Percentiles rank a stretch among this genome's conserved stretches.
phyloP scores from a whole-genome alignment of 2,888 invertebrate species.

The Andrena minutula region DNA sequence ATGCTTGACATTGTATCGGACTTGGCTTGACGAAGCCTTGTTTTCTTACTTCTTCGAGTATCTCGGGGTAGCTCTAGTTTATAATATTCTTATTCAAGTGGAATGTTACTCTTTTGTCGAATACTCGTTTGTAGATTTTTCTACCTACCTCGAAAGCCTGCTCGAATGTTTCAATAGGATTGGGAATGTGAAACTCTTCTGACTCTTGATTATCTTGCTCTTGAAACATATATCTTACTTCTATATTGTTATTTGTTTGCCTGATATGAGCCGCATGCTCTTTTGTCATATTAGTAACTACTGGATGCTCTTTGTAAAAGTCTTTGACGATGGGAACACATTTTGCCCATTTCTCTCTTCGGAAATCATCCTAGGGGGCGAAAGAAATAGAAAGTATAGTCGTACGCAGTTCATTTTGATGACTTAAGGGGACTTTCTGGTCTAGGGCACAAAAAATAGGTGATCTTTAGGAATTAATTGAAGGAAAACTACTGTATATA shows the following conservation, averaged over 20 bases:
- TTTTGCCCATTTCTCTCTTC: slow-evolving; percentile 88
- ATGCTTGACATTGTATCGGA: slow-evolving; percentile 97
- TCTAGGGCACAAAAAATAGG: no score
- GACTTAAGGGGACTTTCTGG: no score
- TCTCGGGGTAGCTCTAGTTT: slow-evolving; percentile 90
- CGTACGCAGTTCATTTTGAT: slow-evolving; percentile 8
- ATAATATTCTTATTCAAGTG: slow-evolving; percentile 10
- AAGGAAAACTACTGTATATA: no score
- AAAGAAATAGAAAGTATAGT: slow-evolving; percentile 23
- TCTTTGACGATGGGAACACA: slow-evolving; percentile 91
- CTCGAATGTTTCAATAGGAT: slow-evolving; percentile 92
- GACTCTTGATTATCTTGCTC: slow-evolving; percentile 84
- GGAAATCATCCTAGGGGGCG: slow-evolving; percentile 68
- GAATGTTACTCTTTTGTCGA: background rate
- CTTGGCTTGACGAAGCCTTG: slow-evolving; percentile 93
- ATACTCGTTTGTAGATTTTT: background rate
- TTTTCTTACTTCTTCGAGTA: slow-evolving; percentile 92
- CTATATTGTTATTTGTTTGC: slow-evolving; percentile 89
- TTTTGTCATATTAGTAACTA: slow-evolving; percentile 88
- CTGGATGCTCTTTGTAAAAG: slow-evolving; percentile 93
- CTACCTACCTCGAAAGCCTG: slow-evolving; percentile 85
- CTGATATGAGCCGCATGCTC: slow-evolving; percentile 89
- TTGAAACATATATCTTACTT: slow-evolving; percentile 89
- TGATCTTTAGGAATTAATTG: no score
- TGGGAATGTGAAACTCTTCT: slow-evolving; percentile 87